These are phyloP conservation scores for Alectoris magna DNA, from an alignment of 2,797 vertebrate species.

Conservation along the genomic window DNA sequence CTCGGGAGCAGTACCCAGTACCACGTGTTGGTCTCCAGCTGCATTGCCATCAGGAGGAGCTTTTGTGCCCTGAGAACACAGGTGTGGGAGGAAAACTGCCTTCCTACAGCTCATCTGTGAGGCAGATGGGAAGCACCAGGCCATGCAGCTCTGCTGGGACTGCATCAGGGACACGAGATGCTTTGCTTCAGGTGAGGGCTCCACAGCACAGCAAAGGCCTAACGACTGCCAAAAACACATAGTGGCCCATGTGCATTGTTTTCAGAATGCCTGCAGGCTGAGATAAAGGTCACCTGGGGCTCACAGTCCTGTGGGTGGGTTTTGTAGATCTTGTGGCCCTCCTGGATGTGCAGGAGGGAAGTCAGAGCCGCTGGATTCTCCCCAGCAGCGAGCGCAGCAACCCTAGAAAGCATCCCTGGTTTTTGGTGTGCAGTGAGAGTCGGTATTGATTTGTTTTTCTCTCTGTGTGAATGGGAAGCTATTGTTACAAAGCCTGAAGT, in stretches of 20 bases:
- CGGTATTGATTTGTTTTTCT: not conserved
- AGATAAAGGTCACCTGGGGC: not conserved
- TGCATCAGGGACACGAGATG: not conserved
- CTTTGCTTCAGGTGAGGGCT: not conserved
- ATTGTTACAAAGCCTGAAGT: not conserved
- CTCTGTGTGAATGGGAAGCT: not conserved
- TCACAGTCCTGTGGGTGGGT: not conserved
- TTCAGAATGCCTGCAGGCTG: not conserved
- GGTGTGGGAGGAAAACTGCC: not conserved
- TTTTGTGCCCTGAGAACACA: not conserved
- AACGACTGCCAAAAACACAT: not conserved
- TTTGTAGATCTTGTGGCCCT: not conserved
- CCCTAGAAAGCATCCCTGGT: accelerated
- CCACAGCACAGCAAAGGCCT: not conserved
- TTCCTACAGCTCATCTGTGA: not conserved
- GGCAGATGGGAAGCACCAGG: not conserved
- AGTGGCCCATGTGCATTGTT: not conserved
- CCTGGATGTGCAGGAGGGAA: not conserved
- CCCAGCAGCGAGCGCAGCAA: not conserved
- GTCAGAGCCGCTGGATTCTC: not conserved
- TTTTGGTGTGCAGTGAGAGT: not conserved
- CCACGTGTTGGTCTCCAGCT: not conserved
- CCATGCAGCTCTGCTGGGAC: not conserved
- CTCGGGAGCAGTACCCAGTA: not conserved
- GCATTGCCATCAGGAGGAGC: not conserved